Evolutionary conservation across 2,888 invertebrate genomes (phyloP).

Genomic region (Bellardia pandia): DNA sequence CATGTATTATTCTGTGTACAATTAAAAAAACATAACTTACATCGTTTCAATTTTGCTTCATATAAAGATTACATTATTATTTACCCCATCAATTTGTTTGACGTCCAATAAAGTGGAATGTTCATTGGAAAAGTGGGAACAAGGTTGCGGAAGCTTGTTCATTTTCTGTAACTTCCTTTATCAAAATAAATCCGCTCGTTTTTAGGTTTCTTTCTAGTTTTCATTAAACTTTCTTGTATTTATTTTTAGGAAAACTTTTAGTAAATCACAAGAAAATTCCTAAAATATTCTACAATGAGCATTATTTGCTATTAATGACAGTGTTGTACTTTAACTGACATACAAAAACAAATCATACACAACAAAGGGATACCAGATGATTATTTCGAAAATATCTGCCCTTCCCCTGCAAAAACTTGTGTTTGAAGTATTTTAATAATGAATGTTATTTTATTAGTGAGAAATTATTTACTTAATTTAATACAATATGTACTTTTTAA

Average conservation of each 20-base stretch:
- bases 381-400: too few relatives aligned
- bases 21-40: conserved; percentile 32
- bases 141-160: conserved; percentile 74
- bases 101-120: conserved; percentile 76
- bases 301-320: conserved; percentile 46
- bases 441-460: too few relatives aligned
- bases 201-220: conserved; percentile 22
- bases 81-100: conserved; percentile 78
- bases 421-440: background rate
- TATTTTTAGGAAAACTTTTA: background rate
- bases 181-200: background rate
- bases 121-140: conserved; percentile 76
- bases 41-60: background rate
- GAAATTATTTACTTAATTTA: too few relatives aligned
- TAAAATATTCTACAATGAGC: background rate
- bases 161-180: conserved; percentile 45
- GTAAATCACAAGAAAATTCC: conserved; percentile 26
- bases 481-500: too few relatives aligned
- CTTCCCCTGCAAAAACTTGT: too few relatives aligned
- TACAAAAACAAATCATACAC: background rate
- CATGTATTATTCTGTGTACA: conserved; percentile 86
- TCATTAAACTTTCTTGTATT: conserved; percentile 35
- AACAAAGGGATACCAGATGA: conserved; percentile 5
- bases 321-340: conserved; percentile 48
- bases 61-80: conserved; percentile 6